Base-by-base conservation (phyloP, 2,888 invertebrate species). In the Tineola bisselliella region DNA sequence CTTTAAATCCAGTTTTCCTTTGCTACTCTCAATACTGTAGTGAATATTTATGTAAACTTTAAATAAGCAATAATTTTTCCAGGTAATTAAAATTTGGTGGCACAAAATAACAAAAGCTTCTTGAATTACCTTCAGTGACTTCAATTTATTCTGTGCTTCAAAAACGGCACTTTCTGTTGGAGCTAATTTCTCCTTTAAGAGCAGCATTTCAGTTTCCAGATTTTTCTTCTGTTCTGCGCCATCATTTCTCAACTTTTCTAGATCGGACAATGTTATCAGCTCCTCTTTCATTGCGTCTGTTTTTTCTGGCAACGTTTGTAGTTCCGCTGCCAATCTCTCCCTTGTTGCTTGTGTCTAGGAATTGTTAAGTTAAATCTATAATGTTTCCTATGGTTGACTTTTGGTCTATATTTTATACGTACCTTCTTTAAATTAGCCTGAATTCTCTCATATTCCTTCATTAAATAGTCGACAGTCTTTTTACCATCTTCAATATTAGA, bases 231-330 rank as follows among this genome's bases (percentile, higher is more conserved):
- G 90, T 33, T 87, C 83, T 64, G 84, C 86, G 1, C 87, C 90
- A 66, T 90, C 88, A 13, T 84, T 80, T 66, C 89, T 86, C 10
- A 91, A 71, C 33, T 77, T 83, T 48, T 90, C 91, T 4, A 93
- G 73, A 71, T 93, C 91, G 4, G 89, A 86, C 59, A 91, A 83
- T 1, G 82, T 82, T 0, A 86, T 72, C 25, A 93, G 81, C 68
- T 93, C 93, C 58, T 87, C 87, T 65, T 89, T 86, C 90, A 91
- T 91, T 3, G 87, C 87, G 62, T 79, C 86, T 17, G 92, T 90
- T 74, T 92, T 93, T 61, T 90, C 89, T 61, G 93, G 92, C 63
- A 93, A 75, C 57, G 91, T 90, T 67, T 91, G 89, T 31, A 92
- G 84, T 80, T 92, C 88, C 0, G 79, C 75, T 5, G 79, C 84